Evolutionary conservation across 2,113 vertebrate genomes (phyloP).

Genomic region (Pitta sordida): DNA sequence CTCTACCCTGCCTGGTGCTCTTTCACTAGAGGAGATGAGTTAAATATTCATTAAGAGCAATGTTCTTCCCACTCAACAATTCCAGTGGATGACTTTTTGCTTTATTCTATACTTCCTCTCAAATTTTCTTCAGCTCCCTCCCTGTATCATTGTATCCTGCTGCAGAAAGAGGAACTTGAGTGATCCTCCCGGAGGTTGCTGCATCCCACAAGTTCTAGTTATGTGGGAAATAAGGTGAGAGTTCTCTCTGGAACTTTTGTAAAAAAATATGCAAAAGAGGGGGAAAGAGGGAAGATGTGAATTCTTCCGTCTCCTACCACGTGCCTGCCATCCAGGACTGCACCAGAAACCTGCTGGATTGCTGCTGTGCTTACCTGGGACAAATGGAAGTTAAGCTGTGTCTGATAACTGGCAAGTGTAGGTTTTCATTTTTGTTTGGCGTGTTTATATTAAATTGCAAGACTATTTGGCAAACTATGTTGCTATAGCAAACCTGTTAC

Average conservation of each 20-base stretch:
- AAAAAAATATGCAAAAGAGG: background rate
- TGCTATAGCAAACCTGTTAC: slow-evolving; percentile 17
- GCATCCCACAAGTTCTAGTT: background rate
- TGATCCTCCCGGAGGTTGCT: background rate
- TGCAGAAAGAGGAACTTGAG: background rate
- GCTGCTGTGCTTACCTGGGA: background rate
- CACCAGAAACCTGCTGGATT: background rate
- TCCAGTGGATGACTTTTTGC: background rate
- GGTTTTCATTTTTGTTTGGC: background rate
- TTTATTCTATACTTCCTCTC: background rate
- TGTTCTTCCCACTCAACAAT: background rate
- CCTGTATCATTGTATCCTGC: background rate
- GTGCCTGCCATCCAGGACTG: background rate
- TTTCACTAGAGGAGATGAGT: background rate
- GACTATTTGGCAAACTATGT: background rate
- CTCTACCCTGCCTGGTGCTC: background rate
- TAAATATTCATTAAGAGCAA: background rate
- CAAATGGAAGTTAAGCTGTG: background rate
- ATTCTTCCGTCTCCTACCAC: background rate
- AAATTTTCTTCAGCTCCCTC: no score
- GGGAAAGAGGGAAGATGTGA: background rate
- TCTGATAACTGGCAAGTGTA: background rate
- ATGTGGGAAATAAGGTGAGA: background rate
- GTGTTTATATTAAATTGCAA: background rate
- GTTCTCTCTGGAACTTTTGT: background rate